These are phyloP conservation scores for Heliconius ethilla DNA, from an alignment of 2,888 invertebrate species.

Conservation along the genomic window DNA sequence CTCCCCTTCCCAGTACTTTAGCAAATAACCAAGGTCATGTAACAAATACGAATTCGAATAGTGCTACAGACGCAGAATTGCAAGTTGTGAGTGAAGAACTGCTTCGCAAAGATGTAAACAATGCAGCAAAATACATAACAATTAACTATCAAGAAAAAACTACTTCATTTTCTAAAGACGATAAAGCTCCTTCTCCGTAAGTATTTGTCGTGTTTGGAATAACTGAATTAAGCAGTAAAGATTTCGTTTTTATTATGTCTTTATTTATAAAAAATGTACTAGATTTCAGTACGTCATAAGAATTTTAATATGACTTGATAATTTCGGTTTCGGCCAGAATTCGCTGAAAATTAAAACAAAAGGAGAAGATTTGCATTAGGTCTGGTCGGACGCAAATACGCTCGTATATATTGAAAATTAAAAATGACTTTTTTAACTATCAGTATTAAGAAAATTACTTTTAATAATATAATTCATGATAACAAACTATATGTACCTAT, in stretches of 20 bases:
- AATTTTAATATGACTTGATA: not conserved
- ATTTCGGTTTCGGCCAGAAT: not conserved
- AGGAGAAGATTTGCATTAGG: not conserved
- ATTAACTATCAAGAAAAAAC: constrained; percentile 89
- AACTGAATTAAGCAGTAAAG: not conserved
- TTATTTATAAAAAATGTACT: no score
- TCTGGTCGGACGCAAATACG: no score
- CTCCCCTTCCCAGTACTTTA: constrained; percentile 72
- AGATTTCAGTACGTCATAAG: no score
- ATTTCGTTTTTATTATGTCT: not conserved
- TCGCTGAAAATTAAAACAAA: not conserved
- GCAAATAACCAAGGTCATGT: constrained; percentile 61
- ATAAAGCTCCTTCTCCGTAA: constrained; percentile 90
- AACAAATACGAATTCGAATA: constrained; percentile 53
- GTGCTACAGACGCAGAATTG: constrained; percentile 83
- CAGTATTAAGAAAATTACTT: no score
- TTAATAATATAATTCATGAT: no score
- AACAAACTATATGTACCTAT: not conserved
- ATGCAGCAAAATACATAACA: constrained; percentile 86
- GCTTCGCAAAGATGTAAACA: constrained; percentile 87
- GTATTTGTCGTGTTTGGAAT: constrained; percentile 55
- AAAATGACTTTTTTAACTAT: no score
- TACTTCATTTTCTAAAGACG: constrained; percentile 84
- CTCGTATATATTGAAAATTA: no score
- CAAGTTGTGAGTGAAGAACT: constrained; percentile 87